These are phyloP conservation scores for Spongilla lacustris DNA, from an alignment of 37 sponge, comb jelly and placozoan species.

Conservation along the genomic window DNA sequence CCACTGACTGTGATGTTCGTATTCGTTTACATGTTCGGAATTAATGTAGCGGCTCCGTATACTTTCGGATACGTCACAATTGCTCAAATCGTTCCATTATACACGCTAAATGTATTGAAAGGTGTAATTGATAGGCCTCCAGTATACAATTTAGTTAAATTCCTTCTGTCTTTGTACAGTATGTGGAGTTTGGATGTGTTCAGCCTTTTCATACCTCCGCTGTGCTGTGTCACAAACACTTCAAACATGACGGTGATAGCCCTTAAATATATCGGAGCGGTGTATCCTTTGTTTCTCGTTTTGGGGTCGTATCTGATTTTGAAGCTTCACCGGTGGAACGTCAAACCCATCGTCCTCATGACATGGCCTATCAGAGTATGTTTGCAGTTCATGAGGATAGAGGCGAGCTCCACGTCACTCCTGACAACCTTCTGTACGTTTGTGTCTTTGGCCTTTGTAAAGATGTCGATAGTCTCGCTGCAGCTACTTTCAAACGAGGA, in stretches of 20 bases:
- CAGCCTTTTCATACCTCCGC: background rate
- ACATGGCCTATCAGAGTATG: background rate
- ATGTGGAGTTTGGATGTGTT: constrained; percentile 30
- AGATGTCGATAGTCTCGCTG: constrained; percentile 6
- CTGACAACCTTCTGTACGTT: constrained; percentile 9
- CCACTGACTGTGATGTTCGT: background rate
- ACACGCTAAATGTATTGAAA: too few relatives aligned
- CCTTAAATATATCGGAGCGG: constrained; percentile 4
- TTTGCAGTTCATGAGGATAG: background rate
- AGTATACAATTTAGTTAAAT: too few relatives aligned
- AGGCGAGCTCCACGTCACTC: too few relatives aligned
- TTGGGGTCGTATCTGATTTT: background rate
- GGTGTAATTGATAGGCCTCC: too few relatives aligned
- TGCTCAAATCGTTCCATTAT: too few relatives aligned
- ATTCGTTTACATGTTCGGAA: background rate
- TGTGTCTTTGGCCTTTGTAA: constrained; percentile 1
- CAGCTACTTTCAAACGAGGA: background rate
- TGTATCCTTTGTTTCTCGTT: constrained; percentile 10
- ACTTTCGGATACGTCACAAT: too few relatives aligned
- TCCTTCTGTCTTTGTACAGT: background rate
- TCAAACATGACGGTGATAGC: background rate
- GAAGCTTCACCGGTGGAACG: background rate
- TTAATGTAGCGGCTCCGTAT: background rate
- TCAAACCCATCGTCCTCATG: constrained; percentile 6
- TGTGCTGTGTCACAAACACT: background rate